phyloP scores from a whole-genome alignment of 2,797 vertebrate species.

The Apogon talboti region DNA sequence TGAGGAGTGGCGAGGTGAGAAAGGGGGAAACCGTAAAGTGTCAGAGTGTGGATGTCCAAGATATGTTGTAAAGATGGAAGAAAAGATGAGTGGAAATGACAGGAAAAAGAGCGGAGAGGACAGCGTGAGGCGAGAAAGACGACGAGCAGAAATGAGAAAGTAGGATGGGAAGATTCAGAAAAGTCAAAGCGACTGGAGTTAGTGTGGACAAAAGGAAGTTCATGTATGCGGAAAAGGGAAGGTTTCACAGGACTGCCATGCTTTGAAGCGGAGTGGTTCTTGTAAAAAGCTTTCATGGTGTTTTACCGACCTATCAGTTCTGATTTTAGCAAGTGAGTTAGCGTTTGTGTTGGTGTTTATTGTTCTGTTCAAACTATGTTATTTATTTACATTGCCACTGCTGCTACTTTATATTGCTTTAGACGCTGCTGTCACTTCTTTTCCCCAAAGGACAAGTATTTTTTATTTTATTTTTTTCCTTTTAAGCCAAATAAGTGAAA shows the following conservation, averaged over 20 bases:
- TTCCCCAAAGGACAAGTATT: conserved; percentile 82
- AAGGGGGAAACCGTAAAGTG: conserved; percentile 40
- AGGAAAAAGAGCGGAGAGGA: conserved; percentile 11
- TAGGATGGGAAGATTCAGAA: conserved; percentile 45
- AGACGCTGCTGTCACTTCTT: conserved; percentile 82
- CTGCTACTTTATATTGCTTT: conserved; percentile 82
- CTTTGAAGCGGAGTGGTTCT: conserved; percentile 55
- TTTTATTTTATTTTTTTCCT: conserved; percentile 48
- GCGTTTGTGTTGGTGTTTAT: conserved; percentile 59
- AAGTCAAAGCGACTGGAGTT: conserved; percentile 27
- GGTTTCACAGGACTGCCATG: conserved; percentile 24
- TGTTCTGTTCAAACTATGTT: conserved; percentile 69
- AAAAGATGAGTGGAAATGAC: conserved; percentile 22
- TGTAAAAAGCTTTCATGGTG: conserved; percentile 79
- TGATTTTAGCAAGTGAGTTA: conserved; percentile 62
- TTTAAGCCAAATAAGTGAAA: conserved; percentile 83
- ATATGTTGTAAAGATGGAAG: conserved; percentile 54
- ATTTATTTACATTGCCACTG: conserved; percentile 83
- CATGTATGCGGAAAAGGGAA: conserved; percentile 15
- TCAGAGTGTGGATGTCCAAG: conserved; percentile 21
- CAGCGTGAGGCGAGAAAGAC: conserved; percentile 23
- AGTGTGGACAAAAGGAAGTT: conserved; percentile 28
- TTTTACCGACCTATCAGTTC: conserved; percentile 70
- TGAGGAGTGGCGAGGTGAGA: conserved; percentile 12
- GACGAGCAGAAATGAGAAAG: conserved; percentile 47